A percentile compares a stretch with the other conserved stretches of the same genome.
Evolutionary conservation across 2,113 vertebrate genomes (phyloP).

Genomic region (Fukomys damarensis): DNA sequence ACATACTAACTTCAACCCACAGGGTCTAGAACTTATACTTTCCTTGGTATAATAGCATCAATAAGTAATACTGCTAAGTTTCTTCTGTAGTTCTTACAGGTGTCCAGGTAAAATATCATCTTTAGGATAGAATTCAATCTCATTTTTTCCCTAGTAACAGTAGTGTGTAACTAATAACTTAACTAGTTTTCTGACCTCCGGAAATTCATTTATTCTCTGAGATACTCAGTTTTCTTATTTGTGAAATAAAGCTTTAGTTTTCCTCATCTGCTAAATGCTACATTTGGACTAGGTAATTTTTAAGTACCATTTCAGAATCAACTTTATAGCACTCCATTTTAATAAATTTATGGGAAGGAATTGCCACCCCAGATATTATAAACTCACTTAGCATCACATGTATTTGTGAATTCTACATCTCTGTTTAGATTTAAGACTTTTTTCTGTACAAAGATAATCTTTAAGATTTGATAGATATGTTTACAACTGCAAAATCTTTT

Average conservation of each 20-base stretch:
- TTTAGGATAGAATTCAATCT: slow-evolving; percentile 39
- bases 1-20: not conserved
- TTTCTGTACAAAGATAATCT: slow-evolving; percentile 25
- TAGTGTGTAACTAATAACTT: slow-evolving; percentile 1
- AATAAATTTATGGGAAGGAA: slow-evolving; percentile 14
- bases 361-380: not conserved
- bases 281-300: not conserved
- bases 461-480: slow-evolving; percentile 12
- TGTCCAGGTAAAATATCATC: slow-evolving; percentile 32
- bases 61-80: not conserved
- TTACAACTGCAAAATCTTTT: slow-evolving; percentile 1
- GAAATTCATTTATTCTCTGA: slow-evolving; percentile 42
- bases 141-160: not conserved
- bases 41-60: not conserved
- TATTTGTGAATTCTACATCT: slow-evolving; percentile 12
- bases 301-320: slow-evolving; percentile 2
- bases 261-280: slow-evolving; percentile 26
- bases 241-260: slow-evolving; percentile 38
- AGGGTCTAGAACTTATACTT: not conserved
- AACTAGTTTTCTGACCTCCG: slow-evolving; percentile 53
- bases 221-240: slow-evolving; percentile 37
- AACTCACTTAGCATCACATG: not conserved
- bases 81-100: slow-evolving; percentile 3
- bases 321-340: slow-evolving; percentile 3
- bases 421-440: slow-evolving; percentile 24